Base-by-base conservation (phyloP, 2,888 invertebrate genomes). In the Lepas anatifera region DNA sequence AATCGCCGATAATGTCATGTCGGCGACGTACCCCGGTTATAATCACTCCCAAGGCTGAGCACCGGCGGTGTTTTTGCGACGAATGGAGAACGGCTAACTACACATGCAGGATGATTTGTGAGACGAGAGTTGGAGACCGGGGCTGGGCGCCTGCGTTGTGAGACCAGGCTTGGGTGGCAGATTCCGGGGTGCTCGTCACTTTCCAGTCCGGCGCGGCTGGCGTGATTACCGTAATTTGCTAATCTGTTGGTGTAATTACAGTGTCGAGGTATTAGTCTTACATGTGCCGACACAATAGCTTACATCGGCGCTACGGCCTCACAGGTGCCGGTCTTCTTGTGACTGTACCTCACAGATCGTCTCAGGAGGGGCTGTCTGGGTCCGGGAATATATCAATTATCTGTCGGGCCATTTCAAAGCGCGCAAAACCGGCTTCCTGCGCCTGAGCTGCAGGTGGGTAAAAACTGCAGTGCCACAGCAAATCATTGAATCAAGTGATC, bases 201-300 rank as follows among this genome's bases (percentile, higher is more conserved):
- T 32, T 32, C 22, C 32, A 32, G 58, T 13, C 18, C 32, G 18
- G 11, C 11, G 18, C 58, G 18, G 7, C 32, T 32, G 32, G 58
- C n/a, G n/a, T n/a, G n/a, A 58, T 58, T 58, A 58, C 58, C 32
- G 58, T 58, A 58, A 58, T 58, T 58, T 58, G 27, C 58, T 32
- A 58, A 58, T 58, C 58, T 32, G 32, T 32, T 16, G 58, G 32
- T 29, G 58, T 58, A 58, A 58, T 58, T 58, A 58, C 58, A 58
- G 18, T 58, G 58, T 58, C 58, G 8, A 16, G 58, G 11, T 32
- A 58, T 58, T 58, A 58, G 58, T 58, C 58, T 58, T 58, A 58
- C 58, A 32, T 29, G 58, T 27, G 32, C 58, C 58, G 58, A 58
- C 58, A 32, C 58, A 32, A 32, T 32, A 32, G 11, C 58, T 18